Evolutionary conservation across 2,888 invertebrate genomes (phyloP), one percentile per base, ranked within the genome.

Genomic region (Temnothorax unifasciatus): DNA sequence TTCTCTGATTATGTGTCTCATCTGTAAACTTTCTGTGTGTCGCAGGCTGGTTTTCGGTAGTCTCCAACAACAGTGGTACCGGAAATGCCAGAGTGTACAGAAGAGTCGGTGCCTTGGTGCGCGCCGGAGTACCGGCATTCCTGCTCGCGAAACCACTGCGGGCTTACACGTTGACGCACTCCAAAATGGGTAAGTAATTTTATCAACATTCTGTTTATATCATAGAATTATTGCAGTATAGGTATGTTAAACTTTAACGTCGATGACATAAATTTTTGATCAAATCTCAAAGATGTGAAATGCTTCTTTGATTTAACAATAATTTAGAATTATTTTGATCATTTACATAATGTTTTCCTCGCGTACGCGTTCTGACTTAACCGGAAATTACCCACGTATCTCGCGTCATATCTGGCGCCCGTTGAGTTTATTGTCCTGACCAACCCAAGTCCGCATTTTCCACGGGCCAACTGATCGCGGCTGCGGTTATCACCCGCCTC

Each of bases 41-140:
- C 92, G 15, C 91, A 94, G 94, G 94, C 68, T 94, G 94, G 94
- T 94, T 94, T 89, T 94, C 94, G 34, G 94, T 94, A 54, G 94
- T 94, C 41, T 92, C 94, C 68, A 93, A 88, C 86, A 94, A 92
- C 88, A 94, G 92, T 82, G 93, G 94, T 69, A 93, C 94, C 88
- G 94, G 94, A 92, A 94, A 92, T 88, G 94, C 94, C 71, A 91
- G 94, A 69, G 93, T 94, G 64, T 94, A 94, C 87, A 91, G 94
- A 85, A 91, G 94, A 92, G 93, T 94, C 25, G 93, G 94, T 3
- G 94, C 94, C 21, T 89, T 94, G 83, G 94, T 94, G 57, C 93
- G 92, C 69, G 94, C 94, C 41, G 94, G 94, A 69, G 94, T 94
- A 11, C 94, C 94, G 34, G 94, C 94, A 34, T 94, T 94, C 87